Evolutionary conservation across 2,113 vertebrate species (phyloP).

Genomic region (Dermatemys mawii): DNA sequence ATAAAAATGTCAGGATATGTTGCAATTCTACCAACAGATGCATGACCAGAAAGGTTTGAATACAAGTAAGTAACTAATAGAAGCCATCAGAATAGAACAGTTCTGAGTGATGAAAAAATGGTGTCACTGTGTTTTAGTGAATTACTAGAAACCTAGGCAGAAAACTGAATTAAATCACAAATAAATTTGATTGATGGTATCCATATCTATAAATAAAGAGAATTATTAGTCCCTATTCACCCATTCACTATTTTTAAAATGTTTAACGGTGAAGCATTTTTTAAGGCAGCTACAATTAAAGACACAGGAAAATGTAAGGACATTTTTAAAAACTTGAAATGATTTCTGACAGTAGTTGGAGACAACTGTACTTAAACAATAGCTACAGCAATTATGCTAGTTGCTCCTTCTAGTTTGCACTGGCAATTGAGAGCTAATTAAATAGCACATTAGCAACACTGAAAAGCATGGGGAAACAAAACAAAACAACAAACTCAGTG

Average conservation of each 20-base stretch:
- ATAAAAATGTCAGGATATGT: neutral
- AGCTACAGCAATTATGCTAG: slow-evolving; percentile 20
- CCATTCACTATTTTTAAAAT: neutral
- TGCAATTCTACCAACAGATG: neutral
- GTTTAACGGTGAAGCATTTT: rapidly evolving
- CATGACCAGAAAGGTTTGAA: neutral
- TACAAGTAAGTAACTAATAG: neutral
- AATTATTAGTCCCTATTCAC: neutral
- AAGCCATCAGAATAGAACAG: neutral
- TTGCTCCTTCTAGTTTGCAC: slow-evolving; percentile 44
- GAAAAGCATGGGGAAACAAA: slow-evolving; percentile 3
- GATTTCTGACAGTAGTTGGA: slow-evolving; percentile 39
- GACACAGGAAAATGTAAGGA: neutral
- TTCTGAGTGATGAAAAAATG: neutral
- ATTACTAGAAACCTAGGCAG: neutral
- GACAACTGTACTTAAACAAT: slow-evolving; percentile 38
- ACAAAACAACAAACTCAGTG: neutral
- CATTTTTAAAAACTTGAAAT: neutral
- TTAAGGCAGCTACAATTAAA: neutral
- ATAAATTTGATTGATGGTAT: neutral
- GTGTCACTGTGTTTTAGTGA: neutral
- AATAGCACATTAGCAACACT: slow-evolving; percentile 23
- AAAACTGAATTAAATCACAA: neutral
- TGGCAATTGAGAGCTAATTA: slow-evolving; percentile 54
- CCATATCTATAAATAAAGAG: too few relatives aligned